Evolutionary conservation across 2,888 invertebrate genomes (phyloP).

Genomic region (Calephelis perditalis): DNA sequence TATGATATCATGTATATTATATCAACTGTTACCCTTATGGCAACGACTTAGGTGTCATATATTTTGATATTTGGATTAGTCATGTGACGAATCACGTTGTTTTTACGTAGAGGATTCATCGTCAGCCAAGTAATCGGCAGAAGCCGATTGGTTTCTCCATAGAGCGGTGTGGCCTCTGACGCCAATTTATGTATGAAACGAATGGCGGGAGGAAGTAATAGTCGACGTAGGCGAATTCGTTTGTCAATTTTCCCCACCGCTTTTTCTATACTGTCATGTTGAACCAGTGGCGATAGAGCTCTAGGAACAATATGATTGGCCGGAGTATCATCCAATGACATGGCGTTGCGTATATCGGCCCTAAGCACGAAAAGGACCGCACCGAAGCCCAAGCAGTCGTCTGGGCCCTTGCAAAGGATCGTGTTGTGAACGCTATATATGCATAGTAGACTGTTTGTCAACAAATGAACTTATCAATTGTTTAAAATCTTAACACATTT

Average conservation of each 20-base stretch:
- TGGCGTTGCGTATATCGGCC: conserved; percentile 44
- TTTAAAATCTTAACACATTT: too few relatives aligned
- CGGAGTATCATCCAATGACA: conserved; percentile 50
- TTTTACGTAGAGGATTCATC: conserved; percentile 20
- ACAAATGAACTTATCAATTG: conserved; percentile 49
- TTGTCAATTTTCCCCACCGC: conserved; percentile 63
- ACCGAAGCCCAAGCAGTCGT: conserved; percentile 48
- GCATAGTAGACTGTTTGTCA: conserved; percentile 45
- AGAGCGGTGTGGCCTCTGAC: conserved; percentile 55
- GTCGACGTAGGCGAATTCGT: conserved; percentile 47
- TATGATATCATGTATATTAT: too few relatives aligned
- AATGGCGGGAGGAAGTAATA: conserved; percentile 48
- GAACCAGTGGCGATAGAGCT: conserved; percentile 50
- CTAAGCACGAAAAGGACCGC: conserved; percentile 64
- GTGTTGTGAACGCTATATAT: conserved; percentile 46
- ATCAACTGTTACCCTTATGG: neutral
- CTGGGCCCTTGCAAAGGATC: conserved; percentile 62
- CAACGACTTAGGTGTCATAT: neutral
- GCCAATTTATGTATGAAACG: conserved; percentile 51
- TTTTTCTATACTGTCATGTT: conserved; percentile 45
- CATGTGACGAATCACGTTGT: conserved; percentile 19
- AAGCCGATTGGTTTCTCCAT: conserved; percentile 51
- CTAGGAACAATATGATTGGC: conserved; percentile 49
- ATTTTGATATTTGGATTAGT: conserved; percentile 8
- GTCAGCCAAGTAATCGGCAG: conserved; percentile 35